These are phyloP conservation scores for Cheumatopsyche charites DNA, from an alignment of 1,140 invertebrate species.

Conservation along the genomic window DNA sequence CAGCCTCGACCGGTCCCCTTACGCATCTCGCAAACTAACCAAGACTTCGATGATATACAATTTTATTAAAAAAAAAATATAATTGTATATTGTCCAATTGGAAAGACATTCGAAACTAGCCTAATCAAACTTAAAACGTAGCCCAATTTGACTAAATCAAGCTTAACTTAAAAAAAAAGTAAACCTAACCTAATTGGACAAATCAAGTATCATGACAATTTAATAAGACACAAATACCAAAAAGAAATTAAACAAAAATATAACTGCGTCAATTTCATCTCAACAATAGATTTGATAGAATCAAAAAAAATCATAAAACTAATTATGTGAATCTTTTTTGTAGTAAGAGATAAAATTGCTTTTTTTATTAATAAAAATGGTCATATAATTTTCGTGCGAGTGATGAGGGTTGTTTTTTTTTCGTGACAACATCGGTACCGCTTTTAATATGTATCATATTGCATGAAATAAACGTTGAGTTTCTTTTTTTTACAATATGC, in stretches of 20 bases:
- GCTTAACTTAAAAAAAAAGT: too few species aligned
- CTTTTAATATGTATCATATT: constrained; percentile 31
- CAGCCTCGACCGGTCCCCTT: constrained; percentile 10
- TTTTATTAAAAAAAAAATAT: neutral
- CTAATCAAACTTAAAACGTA: too few species aligned
- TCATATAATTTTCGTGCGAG: constrained; percentile 17
- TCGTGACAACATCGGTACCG: constrained; percentile 19
- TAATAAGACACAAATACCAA: too few species aligned
- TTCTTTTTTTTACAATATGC: neutral
- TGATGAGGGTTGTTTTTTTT: constrained; percentile 31
- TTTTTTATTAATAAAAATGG: constrained; percentile 18
- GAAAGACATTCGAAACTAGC: too few species aligned
- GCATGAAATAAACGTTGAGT: neutral
- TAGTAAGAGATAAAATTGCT: neutral
- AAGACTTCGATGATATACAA: neutral
- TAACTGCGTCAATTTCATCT: too few species aligned
- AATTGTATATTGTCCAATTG: too few species aligned
- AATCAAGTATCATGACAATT: too few species aligned
- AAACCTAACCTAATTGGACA: too few species aligned
- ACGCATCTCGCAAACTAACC: constrained; percentile 1
- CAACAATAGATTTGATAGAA: too few species aligned
- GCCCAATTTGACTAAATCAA: too few species aligned
- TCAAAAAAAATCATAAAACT: neutral
- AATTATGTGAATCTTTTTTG: neutral
- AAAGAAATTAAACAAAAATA: too few species aligned